Conservation (phyloP, 2,888 invertebrate species). For the Euspilapteryx auroguttella region DNA sequence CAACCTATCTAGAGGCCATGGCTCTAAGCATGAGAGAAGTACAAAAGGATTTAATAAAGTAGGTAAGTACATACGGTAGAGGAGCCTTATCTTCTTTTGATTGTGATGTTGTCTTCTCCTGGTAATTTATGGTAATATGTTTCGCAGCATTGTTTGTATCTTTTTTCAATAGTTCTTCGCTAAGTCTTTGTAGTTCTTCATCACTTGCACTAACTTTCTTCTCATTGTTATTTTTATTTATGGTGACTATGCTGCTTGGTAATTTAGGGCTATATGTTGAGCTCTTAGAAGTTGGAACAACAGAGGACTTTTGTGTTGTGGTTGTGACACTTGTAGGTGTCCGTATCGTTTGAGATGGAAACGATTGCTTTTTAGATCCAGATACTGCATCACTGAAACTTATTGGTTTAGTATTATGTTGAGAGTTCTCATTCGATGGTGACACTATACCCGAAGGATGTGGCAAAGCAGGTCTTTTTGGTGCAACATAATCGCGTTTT, state of each 20-base stretch:
- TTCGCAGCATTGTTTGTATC: slow-evolving; percentile 75
- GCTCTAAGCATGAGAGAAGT: too few relatives aligned
- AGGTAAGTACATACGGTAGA: slow-evolving; percentile 55
- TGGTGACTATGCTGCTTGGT: slow-evolving; percentile 7
- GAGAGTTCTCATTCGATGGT: neutral
- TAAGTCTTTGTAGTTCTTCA: slow-evolving; percentile 66
- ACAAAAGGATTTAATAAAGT: neutral
- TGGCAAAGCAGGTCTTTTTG: neutral
- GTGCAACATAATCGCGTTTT: neutral
- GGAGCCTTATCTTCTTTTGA: slow-evolving; percentile 73
- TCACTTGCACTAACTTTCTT: slow-evolving; percentile 43
- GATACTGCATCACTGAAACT: slow-evolving; percentile 31
- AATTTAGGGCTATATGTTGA: slow-evolving; percentile 1
- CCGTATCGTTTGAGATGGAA: slow-evolving; percentile 6
- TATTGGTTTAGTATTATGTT: slow-evolving; percentile 10
- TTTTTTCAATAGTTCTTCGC: slow-evolving; percentile 71
- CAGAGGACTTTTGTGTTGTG: slow-evolving; percentile 14
- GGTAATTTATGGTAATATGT: slow-evolving; percentile 71
- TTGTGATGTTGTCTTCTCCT: slow-evolving; percentile 72
- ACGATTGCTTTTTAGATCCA: slow-evolving; percentile 20
- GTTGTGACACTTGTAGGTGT: slow-evolving; percentile 7
- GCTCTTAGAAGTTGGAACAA: neutral
- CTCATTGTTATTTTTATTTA: slow-evolving; percentile 24
- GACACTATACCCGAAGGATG: neutral
- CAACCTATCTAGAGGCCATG: too few relatives aligned